Base-by-base conservation (phyloP, 2,797 vertebrate species). In the Lacerta viridis region DNA sequence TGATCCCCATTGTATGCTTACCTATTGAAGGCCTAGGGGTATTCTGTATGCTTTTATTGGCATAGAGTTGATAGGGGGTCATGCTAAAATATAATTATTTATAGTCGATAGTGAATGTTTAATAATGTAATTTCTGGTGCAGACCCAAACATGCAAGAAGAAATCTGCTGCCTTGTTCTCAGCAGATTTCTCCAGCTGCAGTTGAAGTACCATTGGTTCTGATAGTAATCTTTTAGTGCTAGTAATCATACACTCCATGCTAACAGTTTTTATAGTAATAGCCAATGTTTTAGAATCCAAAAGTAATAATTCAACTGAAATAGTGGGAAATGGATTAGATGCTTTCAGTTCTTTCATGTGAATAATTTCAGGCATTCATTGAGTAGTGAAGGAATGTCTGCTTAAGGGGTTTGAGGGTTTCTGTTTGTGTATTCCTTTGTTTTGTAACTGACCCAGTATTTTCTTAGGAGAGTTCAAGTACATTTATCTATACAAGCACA, bases 291-390 rank as follows among this genome's bases (percentile, higher is more conserved):
- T 33, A 78, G 85, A 84, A 92, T 27, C 74, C 0, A 1, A 84
- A n/a, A 76, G 89, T 87, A 93, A 77, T 33, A 4, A n/a, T 17
- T 83, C n/a, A 90, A 76, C 27, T 17, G 4, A 80, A 85, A 69
- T n/a, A 68, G 15, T 80, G 74, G 82, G 84, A 84, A 79, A 84
- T 13, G 36, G 15, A 68, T 87, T 79, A 66, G 8, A 55, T 64
- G 64, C 18, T 84, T 87, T 43, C 61, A 50, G 81, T 78, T 17
- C 23, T 88, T 90, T 2, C 59, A 55, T 85, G 9, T 87, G 29
- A 59, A 17, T 88, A 27, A 68, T 76, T 76, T 72, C 59, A 88
- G 83, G 18, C 33, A 92, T 91, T 85, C 84, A 87, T 55, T 29
- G 3, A 68, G 36, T 25, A 59, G 80, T 82, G n/a, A 85, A 29